A percentile compares a stretch with the other conserved stretches of the same genome.
Evolutionary conservation across 2,113 vertebrate genomes (phyloP).

Genomic region (Podarcis muralis): DNA sequence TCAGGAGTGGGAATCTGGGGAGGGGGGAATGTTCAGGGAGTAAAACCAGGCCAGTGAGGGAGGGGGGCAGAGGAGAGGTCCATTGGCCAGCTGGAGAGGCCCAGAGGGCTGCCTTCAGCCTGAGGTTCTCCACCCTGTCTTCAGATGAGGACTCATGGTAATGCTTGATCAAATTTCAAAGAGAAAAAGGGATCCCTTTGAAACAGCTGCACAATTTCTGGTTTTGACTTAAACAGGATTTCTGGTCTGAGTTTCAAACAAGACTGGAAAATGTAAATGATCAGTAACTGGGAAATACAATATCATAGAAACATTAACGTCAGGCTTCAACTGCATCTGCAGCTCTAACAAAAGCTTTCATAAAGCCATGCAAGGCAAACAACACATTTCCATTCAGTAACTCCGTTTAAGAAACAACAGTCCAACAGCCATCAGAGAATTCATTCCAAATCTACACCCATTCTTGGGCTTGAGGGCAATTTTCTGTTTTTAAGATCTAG

Average conservation of each 20-base stretch:
- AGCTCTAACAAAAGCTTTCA: conserved; percentile 68
- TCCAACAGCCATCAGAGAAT: accelerated
- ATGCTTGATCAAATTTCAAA: conserved; percentile 29
- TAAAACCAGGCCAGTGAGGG: too few relatives aligned
- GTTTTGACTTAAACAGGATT: background rate
- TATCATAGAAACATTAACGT: conserved; percentile 64
- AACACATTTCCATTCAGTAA: conserved; percentile 1
- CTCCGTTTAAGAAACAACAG: background rate
- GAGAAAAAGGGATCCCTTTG: conserved; percentile 12
- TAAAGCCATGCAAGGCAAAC: conserved; percentile 25
- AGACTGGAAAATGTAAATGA: conserved; percentile 64
- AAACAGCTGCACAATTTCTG: background rate
- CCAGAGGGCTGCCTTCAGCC: too few relatives aligned
- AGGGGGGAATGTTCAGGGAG: too few relatives aligned
- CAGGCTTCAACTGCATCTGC: conserved; percentile 36
- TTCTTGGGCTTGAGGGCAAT: background rate
- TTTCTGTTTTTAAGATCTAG: background rate
- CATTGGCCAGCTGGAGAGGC: too few relatives aligned
- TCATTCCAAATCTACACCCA: background rate
- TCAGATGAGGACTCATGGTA: background rate
- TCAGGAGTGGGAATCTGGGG: background rate
- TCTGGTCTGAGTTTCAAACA: conserved; percentile 41
- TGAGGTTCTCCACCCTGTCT: too few relatives aligned
- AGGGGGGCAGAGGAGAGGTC: too few relatives aligned
- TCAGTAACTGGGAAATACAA: conserved; percentile 55